Conservation (phyloP, 2,113 vertebrate genomes). For the Petrocephalus microphthalmus region DNA sequence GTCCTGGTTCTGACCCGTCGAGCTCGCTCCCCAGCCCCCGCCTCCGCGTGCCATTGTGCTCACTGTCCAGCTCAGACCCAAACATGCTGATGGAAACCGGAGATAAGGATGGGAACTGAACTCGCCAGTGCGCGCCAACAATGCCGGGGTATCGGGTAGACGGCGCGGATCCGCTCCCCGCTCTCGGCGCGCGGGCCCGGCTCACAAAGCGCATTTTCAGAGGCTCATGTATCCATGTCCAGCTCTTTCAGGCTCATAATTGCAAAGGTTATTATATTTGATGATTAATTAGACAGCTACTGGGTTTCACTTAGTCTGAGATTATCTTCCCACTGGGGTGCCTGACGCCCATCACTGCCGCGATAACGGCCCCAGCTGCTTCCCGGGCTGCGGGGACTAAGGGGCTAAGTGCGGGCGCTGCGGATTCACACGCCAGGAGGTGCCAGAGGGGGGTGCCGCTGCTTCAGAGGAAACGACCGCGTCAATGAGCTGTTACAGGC, state of each 20-base stretch:
- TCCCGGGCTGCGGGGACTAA: background rate
- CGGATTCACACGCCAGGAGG: background rate
- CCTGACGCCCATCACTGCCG: background rate
- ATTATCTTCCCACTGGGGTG: background rate
- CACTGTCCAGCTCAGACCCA: background rate
- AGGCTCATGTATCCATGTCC: background rate
- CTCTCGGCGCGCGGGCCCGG: background rate
- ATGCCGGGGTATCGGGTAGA: background rate
- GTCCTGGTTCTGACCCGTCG: background rate
- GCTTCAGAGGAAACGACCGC: background rate
- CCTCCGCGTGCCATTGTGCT: background rate
- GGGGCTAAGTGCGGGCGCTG: background rate
- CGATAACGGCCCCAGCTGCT: background rate
- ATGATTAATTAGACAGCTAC: background rate
- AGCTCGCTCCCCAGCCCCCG: background rate
- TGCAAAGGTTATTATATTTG: constrained; percentile 1
- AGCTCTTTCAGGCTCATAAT: background rate
- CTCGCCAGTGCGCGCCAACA: background rate
- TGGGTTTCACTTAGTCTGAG: background rate
- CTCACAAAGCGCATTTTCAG: background rate
- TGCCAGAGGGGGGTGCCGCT: background rate
- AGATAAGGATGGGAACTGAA: background rate
- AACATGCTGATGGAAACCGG: background rate
- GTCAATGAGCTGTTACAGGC: background rate
- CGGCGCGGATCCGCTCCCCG: background rate